These are phyloP conservation scores for Phyllotreta cruciferae DNA, from an alignment of 2,888 invertebrate species.

Conservation along the genomic window DNA sequence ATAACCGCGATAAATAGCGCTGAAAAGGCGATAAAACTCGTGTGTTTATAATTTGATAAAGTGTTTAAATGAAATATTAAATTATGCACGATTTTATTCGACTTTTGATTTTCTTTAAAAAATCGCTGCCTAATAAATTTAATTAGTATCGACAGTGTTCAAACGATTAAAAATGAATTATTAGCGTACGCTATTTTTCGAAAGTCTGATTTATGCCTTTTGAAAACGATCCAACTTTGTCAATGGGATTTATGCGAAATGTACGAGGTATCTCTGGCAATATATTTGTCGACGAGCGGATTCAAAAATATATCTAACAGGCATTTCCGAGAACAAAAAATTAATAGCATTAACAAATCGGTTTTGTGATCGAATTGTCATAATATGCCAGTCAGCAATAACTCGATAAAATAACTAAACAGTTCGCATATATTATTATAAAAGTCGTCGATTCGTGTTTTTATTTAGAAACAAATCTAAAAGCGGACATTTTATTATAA, in stretches of 20 bases:
- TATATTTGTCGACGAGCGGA: constrained; percentile 14
- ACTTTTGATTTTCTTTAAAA: too few species aligned
- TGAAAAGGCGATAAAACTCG: constrained; percentile 12
- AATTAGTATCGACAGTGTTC: not conserved
- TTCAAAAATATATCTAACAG: constrained; percentile 8
- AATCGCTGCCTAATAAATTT: too few species aligned
- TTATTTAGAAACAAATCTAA: too few species aligned
- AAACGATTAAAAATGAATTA: constrained; percentile 8
- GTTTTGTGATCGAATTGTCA: too few species aligned
- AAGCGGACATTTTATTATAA: not conserved
- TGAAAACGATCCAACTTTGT: constrained; percentile 14
- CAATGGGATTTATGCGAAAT: constrained; percentile 7
- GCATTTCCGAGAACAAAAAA: not conserved
- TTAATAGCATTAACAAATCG: not conserved
- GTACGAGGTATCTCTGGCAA: not conserved
- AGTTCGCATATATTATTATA: too few species aligned
- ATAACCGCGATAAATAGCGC: constrained; percentile 16
- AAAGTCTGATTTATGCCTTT: constrained; percentile 12
- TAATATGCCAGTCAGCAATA: too few species aligned
- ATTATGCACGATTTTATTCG: too few species aligned
- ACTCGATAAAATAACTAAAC: too few species aligned
- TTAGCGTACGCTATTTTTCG: not conserved
- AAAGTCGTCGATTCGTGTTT: too few species aligned
- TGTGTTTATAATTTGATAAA: constrained; percentile 19
- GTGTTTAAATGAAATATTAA: not conserved